Base-by-base conservation (phyloP, 2,113 vertebrate species). In the Pluvianellus socialis region DNA sequence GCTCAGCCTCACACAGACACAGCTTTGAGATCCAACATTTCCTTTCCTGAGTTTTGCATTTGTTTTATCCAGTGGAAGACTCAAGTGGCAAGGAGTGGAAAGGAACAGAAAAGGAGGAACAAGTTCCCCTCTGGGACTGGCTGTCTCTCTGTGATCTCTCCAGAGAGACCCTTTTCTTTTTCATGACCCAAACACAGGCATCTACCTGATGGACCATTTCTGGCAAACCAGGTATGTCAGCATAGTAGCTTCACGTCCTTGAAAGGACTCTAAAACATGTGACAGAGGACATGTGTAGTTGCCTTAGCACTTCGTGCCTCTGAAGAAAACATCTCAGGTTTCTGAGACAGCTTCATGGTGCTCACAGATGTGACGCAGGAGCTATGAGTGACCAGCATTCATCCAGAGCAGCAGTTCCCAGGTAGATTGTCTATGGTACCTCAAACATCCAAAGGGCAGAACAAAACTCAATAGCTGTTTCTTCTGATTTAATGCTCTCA, bases 41-140 rank as follows among this genome's bases (percentile, higher is more conserved):
- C 32, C 6, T 75, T 81, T 67, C 24, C 40, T 58, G 17, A 30
- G 24, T 33, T 90, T 79, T 68, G 14, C 4, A 7, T 24, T 85
- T 55, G 52, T 28, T 59, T 86, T 7, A 30, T 58, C 20, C 20
- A 76, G 33, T 18, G 35, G 32, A 76, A 61, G 7, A 65, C 28
- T 90, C 66, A 9, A 44, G 0, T 75, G n/a, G 8, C 14, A 70
- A 70, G 9, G 11, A 14, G 5, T 50, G 7, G 55, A 79, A 88
- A 88, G 35, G 20, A 94, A 56, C 8, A 47, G 16, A 63, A 68
- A 71, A 27, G 2, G 20, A 44, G 8, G 18, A 77, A 62, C 22
- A 49, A 67, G 7, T 38, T 0, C 12, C 5, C 7, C 11, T 56
- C 8, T 3, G 3, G 47, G 32, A 8, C 11, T 55, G 18, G 2